A percentile compares a stretch with the other conserved stretches of the same genome.
Conservation (phyloP, 2,113 vertebrate species). For the Tachycineta bicolor region DNA sequence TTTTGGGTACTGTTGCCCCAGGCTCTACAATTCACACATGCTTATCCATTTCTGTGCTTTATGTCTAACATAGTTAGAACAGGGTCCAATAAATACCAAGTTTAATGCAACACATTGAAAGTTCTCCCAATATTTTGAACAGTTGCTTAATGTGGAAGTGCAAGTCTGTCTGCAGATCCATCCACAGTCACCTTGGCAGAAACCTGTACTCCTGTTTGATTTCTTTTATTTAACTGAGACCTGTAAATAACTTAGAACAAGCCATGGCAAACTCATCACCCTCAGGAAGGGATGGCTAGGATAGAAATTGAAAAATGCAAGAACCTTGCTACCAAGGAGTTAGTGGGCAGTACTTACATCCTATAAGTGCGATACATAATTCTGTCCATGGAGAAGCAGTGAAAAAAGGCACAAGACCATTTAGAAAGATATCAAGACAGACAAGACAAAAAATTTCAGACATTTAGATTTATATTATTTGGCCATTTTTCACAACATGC, state of each 20-base stretch:
- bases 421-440: slow-evolving; percentile 83
- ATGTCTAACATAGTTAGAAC: not conserved
- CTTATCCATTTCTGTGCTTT: not conserved
- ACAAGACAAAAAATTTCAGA: slow-evolving; percentile 77
- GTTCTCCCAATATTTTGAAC: not conserved
- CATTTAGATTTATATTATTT: slow-evolving; percentile 46
- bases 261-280: not conserved
- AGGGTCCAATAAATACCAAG: not conserved
- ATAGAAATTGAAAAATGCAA: slow-evolving; percentile 64
- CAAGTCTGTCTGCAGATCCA: not conserved
- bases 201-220: not conserved
- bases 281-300: slow-evolving; percentile 58
- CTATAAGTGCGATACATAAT: slow-evolving; percentile 99
- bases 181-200: not conserved
- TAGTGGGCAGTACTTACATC: slow-evolving; percentile 96
- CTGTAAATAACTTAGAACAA: not conserved
- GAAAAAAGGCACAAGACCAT: slow-evolving; percentile 87
- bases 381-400: slow-evolving; percentile 95
- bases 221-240: not conserved
- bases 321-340: slow-evolving; percentile 76
- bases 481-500: slow-evolving; percentile 58
- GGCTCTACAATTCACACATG: not conserved
- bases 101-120: not conserved
- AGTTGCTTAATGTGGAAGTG: not conserved
- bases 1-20: not conserved